A percentile compares a stretch with the other conserved stretches of the same genome.
These are phyloP conservation scores for Laticauda colubrina DNA, from an alignment of 2,113 vertebrate genomes.

Conservation along the genomic window DNA sequence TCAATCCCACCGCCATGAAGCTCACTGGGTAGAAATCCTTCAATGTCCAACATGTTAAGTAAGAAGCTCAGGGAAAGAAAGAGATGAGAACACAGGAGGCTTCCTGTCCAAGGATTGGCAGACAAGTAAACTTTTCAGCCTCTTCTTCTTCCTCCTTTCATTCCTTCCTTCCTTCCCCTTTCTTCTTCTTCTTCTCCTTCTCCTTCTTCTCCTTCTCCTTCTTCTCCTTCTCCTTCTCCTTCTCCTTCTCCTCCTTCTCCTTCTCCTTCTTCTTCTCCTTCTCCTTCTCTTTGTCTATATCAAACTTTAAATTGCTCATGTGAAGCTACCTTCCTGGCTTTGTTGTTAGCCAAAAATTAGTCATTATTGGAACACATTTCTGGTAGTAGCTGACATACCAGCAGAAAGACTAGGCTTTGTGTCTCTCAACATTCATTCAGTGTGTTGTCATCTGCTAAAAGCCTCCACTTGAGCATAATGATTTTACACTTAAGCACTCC, in stretches of 20 bases:
- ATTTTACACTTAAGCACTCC: neutral
- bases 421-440: neutral
- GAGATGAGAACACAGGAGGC: neutral
- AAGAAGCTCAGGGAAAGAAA: neutral
- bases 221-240: rapidly evolving
- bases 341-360: neutral
- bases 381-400: neutral
- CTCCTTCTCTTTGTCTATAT: neutral
- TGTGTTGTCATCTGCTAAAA: neutral
- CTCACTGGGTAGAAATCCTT: neutral
- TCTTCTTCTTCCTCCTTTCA: neutral
- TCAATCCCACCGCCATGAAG: conserved; percentile 7
- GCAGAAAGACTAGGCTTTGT: neutral
- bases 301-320: neutral
- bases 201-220: rapidly evolving
- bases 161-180: too few species aligned
- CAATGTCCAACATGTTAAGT: neutral
- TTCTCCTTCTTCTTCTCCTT: rapidly evolving
- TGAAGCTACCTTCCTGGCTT: neutral
- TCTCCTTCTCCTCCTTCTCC: rapidly evolving
- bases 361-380: neutral
- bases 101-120: neutral
- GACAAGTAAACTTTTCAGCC: neutral
- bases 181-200: rapidly evolving
- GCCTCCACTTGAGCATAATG: neutral